Evolutionary conservation across 2,797 vertebrate species (phyloP).

Genomic region (Astyanax mexicanus): DNA sequence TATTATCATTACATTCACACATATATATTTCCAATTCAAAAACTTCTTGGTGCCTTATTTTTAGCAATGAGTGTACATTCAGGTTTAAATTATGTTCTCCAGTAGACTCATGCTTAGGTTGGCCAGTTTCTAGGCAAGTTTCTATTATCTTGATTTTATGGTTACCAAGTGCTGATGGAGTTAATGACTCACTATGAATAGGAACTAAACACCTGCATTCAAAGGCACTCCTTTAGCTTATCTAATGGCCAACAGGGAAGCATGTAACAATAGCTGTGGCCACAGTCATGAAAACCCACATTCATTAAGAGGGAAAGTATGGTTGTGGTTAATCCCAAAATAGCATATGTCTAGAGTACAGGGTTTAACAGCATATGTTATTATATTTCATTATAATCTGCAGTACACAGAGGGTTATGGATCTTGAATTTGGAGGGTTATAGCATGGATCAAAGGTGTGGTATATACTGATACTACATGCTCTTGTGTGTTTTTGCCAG

Average conservation of each 20-base stretch:
- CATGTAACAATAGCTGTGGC: background rate
- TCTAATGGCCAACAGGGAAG: background rate
- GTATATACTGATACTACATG: too few relatives aligned
- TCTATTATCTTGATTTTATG: background rate
- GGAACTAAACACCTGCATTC: background rate
- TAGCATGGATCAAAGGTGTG: too few relatives aligned
- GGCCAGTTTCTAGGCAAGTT: background rate
- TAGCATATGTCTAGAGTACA: background rate
- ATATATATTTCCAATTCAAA: too few relatives aligned
- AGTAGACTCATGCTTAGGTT: background rate
- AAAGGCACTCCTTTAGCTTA: constrained; percentile 19
- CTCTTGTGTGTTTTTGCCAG: too few relatives aligned
- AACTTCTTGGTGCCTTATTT: too few relatives aligned
- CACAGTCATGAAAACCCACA: background rate
- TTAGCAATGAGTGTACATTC: too few relatives aligned
- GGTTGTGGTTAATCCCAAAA: background rate
- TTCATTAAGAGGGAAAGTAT: background rate
- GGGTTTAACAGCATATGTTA: too few relatives aligned
- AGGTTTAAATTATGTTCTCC: too few relatives aligned
- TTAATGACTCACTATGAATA: constrained; percentile 18
- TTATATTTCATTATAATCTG: too few relatives aligned
- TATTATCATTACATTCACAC: too few relatives aligned
- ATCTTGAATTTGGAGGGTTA: too few relatives aligned
- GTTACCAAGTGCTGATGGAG: background rate
- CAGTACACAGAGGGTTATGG: too few relatives aligned